Evolutionary conservation across 2,888 invertebrate species (phyloP).

Genomic region (Oxytorus armatus): DNA sequence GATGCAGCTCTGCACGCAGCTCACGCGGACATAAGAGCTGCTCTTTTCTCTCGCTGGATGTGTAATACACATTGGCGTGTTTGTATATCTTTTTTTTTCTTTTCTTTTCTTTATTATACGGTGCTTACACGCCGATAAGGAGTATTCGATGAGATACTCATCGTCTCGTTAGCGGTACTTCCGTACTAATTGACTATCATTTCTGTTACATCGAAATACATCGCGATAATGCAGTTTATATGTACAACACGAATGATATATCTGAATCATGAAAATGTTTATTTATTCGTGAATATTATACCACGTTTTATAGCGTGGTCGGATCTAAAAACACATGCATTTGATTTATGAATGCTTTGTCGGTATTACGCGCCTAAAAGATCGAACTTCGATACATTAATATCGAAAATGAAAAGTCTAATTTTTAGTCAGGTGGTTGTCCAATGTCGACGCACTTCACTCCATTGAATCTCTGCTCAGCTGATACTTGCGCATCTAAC

Average conservation of each 20-base stretch:
- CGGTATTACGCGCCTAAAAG: too few species aligned
- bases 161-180: conserved; percentile 64
- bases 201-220: conserved; percentile 31
- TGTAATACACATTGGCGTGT: not conserved
- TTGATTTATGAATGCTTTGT: too few species aligned
- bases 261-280: not conserved
- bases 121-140: conserved; percentile 39
- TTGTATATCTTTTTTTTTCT: not conserved
- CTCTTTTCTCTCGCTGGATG: not conserved
- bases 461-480: too few species aligned
- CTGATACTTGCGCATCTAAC: too few species aligned
- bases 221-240: conserved; percentile 24
- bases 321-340: too few species aligned
- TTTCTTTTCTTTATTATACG: conserved; percentile 11
- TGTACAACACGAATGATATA: conserved; percentile 3
- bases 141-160: conserved; percentile 42
- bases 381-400: too few species aligned
- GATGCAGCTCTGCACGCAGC: conserved; percentile 55
- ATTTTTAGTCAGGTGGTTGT: too few species aligned
- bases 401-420: too few species aligned
- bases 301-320: too few species aligned
- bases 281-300: not conserved
- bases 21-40: not conserved
- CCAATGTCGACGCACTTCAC: too few species aligned
- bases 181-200: conserved; percentile 53